Conservation (phyloP, 2,797 vertebrate genomes). For the Poecilia gillii region DNA sequence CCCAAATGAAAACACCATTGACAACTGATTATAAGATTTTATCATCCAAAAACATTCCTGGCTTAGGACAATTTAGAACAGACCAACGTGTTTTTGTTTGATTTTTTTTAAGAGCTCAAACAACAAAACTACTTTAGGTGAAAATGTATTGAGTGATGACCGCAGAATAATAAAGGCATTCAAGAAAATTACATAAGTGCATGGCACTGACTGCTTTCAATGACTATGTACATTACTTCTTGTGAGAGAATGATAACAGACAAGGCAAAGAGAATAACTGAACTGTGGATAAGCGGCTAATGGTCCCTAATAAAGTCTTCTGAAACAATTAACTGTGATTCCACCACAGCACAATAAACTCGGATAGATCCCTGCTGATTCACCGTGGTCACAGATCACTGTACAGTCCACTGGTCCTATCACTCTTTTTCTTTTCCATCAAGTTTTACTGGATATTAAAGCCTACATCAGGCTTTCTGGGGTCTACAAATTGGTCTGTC, state of each 20-base stretch:
- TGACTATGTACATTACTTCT: neutral
- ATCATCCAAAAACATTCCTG: neutral
- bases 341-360: slow-evolving; percentile 4
- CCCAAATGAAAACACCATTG: neutral
- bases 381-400: slow-evolving; percentile 17
- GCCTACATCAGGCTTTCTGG: neutral
- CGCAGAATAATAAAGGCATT: neutral
- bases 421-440: slow-evolving; percentile 5
- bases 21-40: neutral
- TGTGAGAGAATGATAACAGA: neutral
- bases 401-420: slow-evolving; percentile 4
- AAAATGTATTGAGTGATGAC: too few relatives aligned
- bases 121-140: neutral
- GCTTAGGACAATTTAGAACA: neutral
- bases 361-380: slow-evolving; percentile 17
- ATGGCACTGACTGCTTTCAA: neutral
- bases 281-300: slow-evolving; percentile 25
- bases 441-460: neutral
- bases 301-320: slow-evolving; percentile 20
- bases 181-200: neutral
- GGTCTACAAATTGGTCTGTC: neutral
- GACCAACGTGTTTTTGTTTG: neutral
- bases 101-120: neutral
- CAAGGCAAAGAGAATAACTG: slow-evolving; percentile 10
- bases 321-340: slow-evolving; percentile 25